Conservation (phyloP, 2,113 vertebrate genomes). For the Cavia porcellus region DNA sequence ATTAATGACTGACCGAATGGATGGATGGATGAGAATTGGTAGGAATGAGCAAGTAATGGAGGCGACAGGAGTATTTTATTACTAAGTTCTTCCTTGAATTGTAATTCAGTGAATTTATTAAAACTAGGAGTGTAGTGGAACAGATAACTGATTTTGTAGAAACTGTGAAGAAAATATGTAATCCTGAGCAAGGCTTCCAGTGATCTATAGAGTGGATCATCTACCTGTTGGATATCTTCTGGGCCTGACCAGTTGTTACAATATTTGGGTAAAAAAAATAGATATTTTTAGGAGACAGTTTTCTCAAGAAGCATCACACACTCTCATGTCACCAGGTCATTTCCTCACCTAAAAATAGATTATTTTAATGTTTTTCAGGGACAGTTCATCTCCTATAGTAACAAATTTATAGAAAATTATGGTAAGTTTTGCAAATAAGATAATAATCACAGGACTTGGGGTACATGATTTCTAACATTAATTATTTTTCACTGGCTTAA, state of each 20-base stretch:
- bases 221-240: not conserved
- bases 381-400: slow-evolving; percentile 38
- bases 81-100: not conserved
- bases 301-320: slow-evolving; percentile 35
- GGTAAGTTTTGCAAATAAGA: slow-evolving; percentile 66
- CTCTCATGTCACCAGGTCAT: slow-evolving; percentile 18
- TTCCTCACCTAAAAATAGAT: slow-evolving; percentile 50
- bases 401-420: slow-evolving; percentile 70
- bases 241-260: not conserved
- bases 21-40: not conserved
- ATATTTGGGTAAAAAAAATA: not conserved
- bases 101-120: slow-evolving; percentile 36
- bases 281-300: not conserved
- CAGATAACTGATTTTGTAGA: slow-evolving; percentile 17
- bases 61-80: not conserved
- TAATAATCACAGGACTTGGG: slow-evolving; percentile 55
- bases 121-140: not conserved
- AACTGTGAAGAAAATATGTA: not conserved
- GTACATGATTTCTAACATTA: slow-evolving; percentile 65
- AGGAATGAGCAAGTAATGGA: not conserved
- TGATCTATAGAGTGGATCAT: not conserved
- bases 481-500: slow-evolving; percentile 62
- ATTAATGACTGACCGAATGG: not conserved
- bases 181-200: not conserved
- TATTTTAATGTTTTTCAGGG: slow-evolving; percentile 64